Evolutionary conservation across 2,888 invertebrate genomes (phyloP).

Genomic region (Orthosia gracilis): DNA sequence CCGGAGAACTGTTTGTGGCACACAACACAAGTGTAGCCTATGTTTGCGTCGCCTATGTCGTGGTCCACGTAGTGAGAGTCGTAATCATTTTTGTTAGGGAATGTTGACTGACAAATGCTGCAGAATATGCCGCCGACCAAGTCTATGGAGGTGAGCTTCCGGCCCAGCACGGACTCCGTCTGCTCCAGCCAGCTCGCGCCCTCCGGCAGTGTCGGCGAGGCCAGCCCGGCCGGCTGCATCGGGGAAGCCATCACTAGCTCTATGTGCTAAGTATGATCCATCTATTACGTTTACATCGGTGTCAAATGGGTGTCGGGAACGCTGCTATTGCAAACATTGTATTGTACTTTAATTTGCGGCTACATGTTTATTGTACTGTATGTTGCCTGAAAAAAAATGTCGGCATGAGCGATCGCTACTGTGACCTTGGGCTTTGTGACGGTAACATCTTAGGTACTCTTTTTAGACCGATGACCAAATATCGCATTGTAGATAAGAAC

Average conservation of each 20-base stretch:
- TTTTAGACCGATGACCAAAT: background rate
- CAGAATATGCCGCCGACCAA: slow-evolving; percentile 91
- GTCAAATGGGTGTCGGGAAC: slow-evolving; percentile 78
- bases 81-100: slow-evolving; percentile 88
- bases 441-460: slow-evolving; percentile 28
- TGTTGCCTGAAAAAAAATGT: slow-evolving; percentile 76
- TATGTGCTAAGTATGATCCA: slow-evolving; percentile 83
- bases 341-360: slow-evolving; percentile 74
- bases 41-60: slow-evolving; percentile 73
- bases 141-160: slow-evolving; percentile 84
- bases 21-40: slow-evolving; percentile 91
- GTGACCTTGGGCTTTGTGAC: slow-evolving; percentile 69
- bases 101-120: slow-evolving; percentile 89
- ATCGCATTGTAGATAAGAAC: background rate
- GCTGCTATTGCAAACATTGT: slow-evolving; percentile 83
- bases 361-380: slow-evolving; percentile 81
- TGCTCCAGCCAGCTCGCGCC: slow-evolving; percentile 54
- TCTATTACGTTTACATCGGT: slow-evolving; percentile 79
- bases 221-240: slow-evolving; percentile 51
- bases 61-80: slow-evolving; percentile 89
- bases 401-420: slow-evolving; percentile 58
- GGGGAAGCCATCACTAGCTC: slow-evolving; percentile 77
- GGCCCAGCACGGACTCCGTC: slow-evolving; percentile 57
- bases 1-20: slow-evolving; percentile 89
- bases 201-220: slow-evolving; percentile 39